phyloP scores from a whole-genome alignment of 2,888 invertebrate genomes.

The Flexamia atlantica region DNA sequence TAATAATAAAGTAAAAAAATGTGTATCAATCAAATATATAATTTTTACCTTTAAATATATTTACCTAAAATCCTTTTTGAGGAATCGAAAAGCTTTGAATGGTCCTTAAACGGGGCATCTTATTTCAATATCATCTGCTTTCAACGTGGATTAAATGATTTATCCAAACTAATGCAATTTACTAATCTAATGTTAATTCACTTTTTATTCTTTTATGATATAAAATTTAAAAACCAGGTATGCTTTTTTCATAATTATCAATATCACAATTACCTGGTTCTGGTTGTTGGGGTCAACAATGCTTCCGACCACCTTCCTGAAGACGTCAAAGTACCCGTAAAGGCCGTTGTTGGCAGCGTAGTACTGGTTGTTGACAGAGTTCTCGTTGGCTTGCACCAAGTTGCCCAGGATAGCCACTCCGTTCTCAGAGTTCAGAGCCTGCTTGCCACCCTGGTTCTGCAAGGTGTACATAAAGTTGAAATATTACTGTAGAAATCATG shows the following conservation, averaged over 20 bases:
- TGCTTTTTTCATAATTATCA: background rate
- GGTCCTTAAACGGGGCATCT: too few species aligned
- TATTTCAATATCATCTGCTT: too few species aligned
- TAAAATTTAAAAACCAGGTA: too few species aligned
- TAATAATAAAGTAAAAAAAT: too few species aligned
- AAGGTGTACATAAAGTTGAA: background rate
- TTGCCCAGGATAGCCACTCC: conserved; percentile 82
- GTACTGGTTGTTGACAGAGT: conserved; percentile 78
- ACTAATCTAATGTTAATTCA: too few species aligned
- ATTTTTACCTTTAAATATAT: too few species aligned
- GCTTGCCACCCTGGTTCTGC: conserved; percentile 70
- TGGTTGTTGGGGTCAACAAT: conserved; percentile 74
- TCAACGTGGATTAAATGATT: too few species aligned
- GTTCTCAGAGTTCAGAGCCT: conserved; percentile 80
- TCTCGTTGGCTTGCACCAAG: conserved; percentile 81
- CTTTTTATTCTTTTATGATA: too few species aligned
- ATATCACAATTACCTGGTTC: conserved; percentile 68
- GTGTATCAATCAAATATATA: background rate
- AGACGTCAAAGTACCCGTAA: conserved; percentile 76
- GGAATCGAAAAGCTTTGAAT: too few species aligned
- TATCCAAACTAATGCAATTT: too few species aligned
- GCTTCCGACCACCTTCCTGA: conserved; percentile 76
- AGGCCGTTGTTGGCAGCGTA: conserved; percentile 75
- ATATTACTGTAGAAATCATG: too few species aligned
- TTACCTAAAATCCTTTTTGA: too few species aligned